Conservation (phyloP, 2,797 vertebrate species). For the Cetoscarus ocellatus region DNA sequence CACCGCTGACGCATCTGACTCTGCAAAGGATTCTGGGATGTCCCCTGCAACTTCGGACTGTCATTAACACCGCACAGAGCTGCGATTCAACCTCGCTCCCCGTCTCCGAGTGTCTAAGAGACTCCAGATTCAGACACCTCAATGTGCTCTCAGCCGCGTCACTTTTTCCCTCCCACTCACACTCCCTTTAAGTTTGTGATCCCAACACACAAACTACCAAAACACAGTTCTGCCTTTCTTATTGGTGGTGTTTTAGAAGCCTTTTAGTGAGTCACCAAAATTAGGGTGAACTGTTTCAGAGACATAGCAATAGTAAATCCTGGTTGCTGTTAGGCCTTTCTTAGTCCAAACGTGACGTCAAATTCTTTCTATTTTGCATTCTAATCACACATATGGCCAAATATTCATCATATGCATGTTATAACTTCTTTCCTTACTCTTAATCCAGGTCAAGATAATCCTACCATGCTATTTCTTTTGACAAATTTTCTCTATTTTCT, state of each 20-base stretch:
- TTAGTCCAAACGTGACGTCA: slow-evolving; percentile 49
- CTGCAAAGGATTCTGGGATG: slow-evolving; percentile 58
- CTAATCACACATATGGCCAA: slow-evolving; percentile 63
- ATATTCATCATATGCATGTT: slow-evolving; percentile 77
- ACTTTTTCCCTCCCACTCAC: slow-evolving; percentile 34
- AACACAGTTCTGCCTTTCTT: slow-evolving; percentile 79
- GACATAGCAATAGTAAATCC: slow-evolving; percentile 82
- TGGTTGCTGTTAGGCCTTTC: slow-evolving; percentile 75
- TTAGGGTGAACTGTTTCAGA: slow-evolving; percentile 59
- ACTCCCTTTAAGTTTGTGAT: slow-evolving; percentile 75
- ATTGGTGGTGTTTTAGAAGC: slow-evolving; percentile 59
- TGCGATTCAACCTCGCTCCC: slow-evolving; percentile 9
- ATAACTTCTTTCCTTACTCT: slow-evolving; percentile 45
- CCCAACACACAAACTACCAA: slow-evolving; percentile 71
- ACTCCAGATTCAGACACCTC: slow-evolving; percentile 62
- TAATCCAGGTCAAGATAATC: slow-evolving; percentile 44
- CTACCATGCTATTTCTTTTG: slow-evolving; percentile 37
- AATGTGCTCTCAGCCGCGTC: slow-evolving; percentile 57
- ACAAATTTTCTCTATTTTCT: slow-evolving; percentile 40
- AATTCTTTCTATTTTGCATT: slow-evolving; percentile 42
- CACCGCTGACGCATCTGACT: slow-evolving; percentile 50
- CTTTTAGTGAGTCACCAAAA: slow-evolving; percentile 50
- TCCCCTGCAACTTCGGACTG: slow-evolving; percentile 58
- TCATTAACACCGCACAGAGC: slow-evolving; percentile 62
- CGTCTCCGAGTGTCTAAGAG: slow-evolving; percentile 29